Conservation (phyloP, 2,888 invertebrate species). For the Teleogryllus oceanicus region DNA sequence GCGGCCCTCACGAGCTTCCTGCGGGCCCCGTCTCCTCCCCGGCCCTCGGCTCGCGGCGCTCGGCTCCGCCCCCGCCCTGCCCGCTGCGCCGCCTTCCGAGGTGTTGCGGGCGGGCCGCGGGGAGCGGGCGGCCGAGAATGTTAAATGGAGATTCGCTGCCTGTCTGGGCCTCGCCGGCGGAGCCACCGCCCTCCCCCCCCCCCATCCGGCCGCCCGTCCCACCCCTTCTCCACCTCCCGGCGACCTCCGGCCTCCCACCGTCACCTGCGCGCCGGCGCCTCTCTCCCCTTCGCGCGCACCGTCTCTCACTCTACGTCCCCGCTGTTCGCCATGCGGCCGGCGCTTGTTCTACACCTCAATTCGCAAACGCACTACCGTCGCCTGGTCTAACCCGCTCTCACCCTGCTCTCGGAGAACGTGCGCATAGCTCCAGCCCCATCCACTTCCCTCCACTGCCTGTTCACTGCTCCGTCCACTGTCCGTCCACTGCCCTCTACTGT, state of each 20-base stretch:
- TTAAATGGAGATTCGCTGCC: slow-evolving; percentile 18
- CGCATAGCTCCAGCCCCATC: no score
- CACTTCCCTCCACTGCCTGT: no score
- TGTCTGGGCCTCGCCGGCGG: neutral
- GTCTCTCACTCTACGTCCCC: no score
- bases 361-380: no score
- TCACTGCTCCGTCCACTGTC: no score
- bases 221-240: neutral
- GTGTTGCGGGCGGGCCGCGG: neutral
- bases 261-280: neutral
- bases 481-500: no score
- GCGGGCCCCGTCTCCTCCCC: neutral
- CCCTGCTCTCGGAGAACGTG: no score
- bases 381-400: no score
- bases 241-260: neutral
- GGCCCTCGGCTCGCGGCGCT: neutral
- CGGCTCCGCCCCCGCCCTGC: neutral
- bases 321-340: no score
- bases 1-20: neutral
- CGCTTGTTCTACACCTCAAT: no score
- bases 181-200: neutral
- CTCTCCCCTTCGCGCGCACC: neutral
- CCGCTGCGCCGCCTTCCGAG: no score
- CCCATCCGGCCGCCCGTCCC: neutral
- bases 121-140: neutral